phyloP scores from a whole-genome alignment of 2,888 invertebrate species.

The Pemphredon lugubris region DNA sequence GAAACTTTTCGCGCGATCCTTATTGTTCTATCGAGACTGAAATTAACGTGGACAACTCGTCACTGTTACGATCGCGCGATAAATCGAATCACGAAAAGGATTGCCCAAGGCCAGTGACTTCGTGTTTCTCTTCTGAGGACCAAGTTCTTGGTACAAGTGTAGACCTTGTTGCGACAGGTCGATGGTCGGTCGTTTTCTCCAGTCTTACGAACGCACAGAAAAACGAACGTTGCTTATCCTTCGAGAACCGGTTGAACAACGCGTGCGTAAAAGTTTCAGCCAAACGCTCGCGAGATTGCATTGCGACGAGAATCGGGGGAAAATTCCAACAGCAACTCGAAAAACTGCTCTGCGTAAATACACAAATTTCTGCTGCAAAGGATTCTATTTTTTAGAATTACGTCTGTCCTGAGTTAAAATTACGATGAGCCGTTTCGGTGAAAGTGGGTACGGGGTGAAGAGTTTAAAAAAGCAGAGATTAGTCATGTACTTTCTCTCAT shows the following conservation, averaged over 20 bases:
- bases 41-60: too few relatives aligned
- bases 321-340: too few relatives aligned
- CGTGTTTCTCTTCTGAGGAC: background rate
- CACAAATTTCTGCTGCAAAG: too few relatives aligned
- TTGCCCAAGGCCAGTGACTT: too few relatives aligned
- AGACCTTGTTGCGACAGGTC: slow-evolving; percentile 9
- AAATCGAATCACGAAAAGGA: too few relatives aligned
- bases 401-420: slow-evolving; percentile 8
- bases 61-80: too few relatives aligned
- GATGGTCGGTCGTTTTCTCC: background rate
- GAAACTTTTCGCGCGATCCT: too few relatives aligned
- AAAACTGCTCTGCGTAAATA: too few relatives aligned
- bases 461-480: slow-evolving; percentile 34
- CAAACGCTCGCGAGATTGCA: background rate
- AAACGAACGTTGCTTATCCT: background rate
- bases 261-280: background rate
- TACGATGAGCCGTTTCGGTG: slow-evolving; percentile 23
- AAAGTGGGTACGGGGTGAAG: slow-evolving; percentile 39
- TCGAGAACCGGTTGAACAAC: slow-evolving; percentile 26
- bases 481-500: slow-evolving; percentile 49
- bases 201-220: background rate
- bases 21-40: too few relatives aligned
- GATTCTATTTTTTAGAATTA: too few relatives aligned
- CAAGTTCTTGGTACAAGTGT: background rate
- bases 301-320: too few relatives aligned